Percentiles rank a stretch among this genome's conserved stretches.
These are phyloP conservation scores for Manis javanica DNA, from an alignment of 2,797 vertebrate genomes.

Conservation along the genomic window DNA sequence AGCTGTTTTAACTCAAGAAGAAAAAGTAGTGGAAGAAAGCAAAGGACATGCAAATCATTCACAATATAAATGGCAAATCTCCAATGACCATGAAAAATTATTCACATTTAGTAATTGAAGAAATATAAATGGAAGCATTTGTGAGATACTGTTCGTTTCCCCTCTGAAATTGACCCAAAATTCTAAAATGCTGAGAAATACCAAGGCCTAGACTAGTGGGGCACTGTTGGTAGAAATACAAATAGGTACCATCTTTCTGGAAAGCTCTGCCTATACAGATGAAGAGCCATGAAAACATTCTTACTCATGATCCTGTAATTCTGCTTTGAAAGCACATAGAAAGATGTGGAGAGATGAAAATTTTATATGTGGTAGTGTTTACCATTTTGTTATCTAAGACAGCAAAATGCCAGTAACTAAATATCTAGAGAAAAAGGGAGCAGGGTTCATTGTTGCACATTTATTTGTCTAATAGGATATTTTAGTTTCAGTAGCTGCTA, in stretches of 20 bases:
- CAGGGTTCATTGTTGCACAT: fast-evolving
- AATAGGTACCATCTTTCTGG: background rate
- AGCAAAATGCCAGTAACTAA: background rate
- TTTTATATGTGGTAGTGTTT: background rate
- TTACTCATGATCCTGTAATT: background rate
- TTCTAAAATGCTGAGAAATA: background rate
- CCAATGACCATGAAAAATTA: background rate
- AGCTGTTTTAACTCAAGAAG: background rate
- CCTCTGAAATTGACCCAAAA: background rate
- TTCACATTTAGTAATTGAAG: background rate
- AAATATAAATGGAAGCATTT: background rate
- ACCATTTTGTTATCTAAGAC: background rate
- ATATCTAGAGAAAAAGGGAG: background rate
- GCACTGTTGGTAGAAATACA: background rate
- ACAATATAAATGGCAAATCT: background rate
- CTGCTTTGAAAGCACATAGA: background rate
- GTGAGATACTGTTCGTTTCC: background rate
- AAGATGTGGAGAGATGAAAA: background rate
- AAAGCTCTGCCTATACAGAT: background rate
- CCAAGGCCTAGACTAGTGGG: background rate
- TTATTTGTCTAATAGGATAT: background rate
- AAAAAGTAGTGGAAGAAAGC: background rate
- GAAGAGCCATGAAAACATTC: background rate
- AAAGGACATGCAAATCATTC: background rate
- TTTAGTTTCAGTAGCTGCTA: background rate